Evolutionary conservation across 2,797 vertebrate genomes (phyloP), one percentile per base, ranked within the genome.

Genomic region (Lates japonicus): DNA sequence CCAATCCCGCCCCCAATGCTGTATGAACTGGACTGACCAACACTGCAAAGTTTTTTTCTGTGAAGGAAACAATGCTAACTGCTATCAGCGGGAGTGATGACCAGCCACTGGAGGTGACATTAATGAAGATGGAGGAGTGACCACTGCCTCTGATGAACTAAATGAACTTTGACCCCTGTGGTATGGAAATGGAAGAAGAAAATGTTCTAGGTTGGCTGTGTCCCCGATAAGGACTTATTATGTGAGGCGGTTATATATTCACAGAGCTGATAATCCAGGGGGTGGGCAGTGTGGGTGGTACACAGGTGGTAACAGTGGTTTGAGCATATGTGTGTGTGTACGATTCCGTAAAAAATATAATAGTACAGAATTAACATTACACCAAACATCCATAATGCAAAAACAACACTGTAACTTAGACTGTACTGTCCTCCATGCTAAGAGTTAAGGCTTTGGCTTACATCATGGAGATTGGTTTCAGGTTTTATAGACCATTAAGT

Each of bases 401-500:
- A 84, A 61, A 70, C 29, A 54, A 20, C 33, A 74, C 48, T 69
- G 74, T 46, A 85, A 80, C 60, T 67, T 54, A 68, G 39, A 76
- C 14, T 77, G 76, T 58, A 73, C 42, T 74, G 66, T 44, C 46
- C 44, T 62, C 20, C 46, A 22, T 17, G 33, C 66, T 73, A 20
- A 29, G 51, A 55, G 46, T 54, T 19, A 31, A 65, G 54, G 63
- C 35, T 5, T 52, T 62, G 44, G n/a, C 66, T 84, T 51, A 66
- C 64, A 73, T 78, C 76, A 54, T 31, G 55, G 35, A 87, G 74
- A 83, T 79, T 92, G 69, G 74, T 88, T 92, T 86, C 42, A 58
- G 74, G 81, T 88, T 92, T 86, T 84, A 87, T 83, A 76, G 75
- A 80, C 64, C 70, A 68, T 92, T 82, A 90, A 88, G 70, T 90